A percentile compares a stretch with the other conserved stretches of the same genome.
Conservation (phyloP, 2,797 vertebrate genomes). For the Australoheros facetus region DNA sequence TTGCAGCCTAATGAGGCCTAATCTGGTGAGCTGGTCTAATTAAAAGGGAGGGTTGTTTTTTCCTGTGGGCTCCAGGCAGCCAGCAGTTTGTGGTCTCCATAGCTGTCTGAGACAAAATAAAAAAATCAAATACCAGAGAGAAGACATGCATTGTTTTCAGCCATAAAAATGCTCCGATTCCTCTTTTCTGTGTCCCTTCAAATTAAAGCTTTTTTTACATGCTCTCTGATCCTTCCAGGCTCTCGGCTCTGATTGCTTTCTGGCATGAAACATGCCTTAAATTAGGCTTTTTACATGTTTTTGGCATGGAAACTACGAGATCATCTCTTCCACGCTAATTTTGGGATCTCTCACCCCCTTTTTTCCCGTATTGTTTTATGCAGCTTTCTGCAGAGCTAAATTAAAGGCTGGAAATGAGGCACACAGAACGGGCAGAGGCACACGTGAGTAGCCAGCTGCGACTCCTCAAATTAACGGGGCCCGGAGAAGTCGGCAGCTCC, state of each 20-base stretch:
- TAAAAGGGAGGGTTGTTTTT: conserved; percentile 62
- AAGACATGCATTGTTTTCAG: conserved; percentile 32
- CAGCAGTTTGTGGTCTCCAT: conserved; percentile 29
- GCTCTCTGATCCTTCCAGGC: conserved; percentile 34
- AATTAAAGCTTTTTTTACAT: conserved; percentile 10
- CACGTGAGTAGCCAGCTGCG: conserved; percentile 68
- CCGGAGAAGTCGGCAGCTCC: conserved; percentile 41
- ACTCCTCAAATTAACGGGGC: conserved; percentile 65
- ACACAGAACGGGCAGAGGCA: conserved; percentile 29
- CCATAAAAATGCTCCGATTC: conserved; percentile 4
- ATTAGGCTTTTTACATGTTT: conserved; percentile 38
- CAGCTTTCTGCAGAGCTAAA: conserved; percentile 36
- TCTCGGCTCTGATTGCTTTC: conserved; percentile 46
- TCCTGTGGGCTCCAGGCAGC: conserved; percentile 53
- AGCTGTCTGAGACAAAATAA: conserved; percentile 12
- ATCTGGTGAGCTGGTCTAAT: conserved; percentile 73
- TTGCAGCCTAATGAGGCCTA: conserved; percentile 75
- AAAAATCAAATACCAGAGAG: conserved; percentile 6
- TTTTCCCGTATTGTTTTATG: conserved; percentile 25
- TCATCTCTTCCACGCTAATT: conserved; percentile 6
- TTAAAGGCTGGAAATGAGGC: conserved; percentile 39
- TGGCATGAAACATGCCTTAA: conserved; percentile 30
- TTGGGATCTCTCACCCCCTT: conserved; percentile 11
- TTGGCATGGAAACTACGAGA: conserved; percentile 42
- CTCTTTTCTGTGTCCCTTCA: conserved; percentile 3